These are phyloP conservation scores for Cabera pusaria DNA, from an alignment of 2,888 invertebrate genomes.

Conservation along the genomic window DNA sequence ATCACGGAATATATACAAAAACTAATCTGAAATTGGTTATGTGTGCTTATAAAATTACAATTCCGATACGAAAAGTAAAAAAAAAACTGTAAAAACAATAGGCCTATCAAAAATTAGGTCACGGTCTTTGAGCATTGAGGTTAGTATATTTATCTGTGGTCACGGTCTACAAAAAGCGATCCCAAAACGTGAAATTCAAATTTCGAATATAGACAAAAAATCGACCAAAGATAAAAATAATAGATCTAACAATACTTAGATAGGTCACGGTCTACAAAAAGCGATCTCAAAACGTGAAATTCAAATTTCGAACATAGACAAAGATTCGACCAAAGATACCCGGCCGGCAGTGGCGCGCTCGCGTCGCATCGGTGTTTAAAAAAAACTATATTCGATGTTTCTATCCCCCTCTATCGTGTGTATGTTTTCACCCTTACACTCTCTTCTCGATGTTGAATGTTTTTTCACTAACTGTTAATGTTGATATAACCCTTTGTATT, in stretches of 20 bases:
- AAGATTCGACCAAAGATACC: conserved; percentile 68
- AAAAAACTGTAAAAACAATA: too few species aligned
- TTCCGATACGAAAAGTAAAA: too few species aligned
- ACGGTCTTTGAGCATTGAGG: too few species aligned
- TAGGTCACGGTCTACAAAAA: too few species aligned
- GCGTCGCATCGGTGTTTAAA: conserved; percentile 79
- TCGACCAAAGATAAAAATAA: conserved; percentile 70
- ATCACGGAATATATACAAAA: too few species aligned
- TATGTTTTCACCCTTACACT: conserved; percentile 75
- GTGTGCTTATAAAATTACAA: too few species aligned
- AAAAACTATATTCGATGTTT: conserved; percentile 52
- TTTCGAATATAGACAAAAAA: conserved; percentile 4
- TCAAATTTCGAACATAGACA: conserved; percentile 5
- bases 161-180: too few species aligned
- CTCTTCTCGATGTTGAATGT: conserved; percentile 81
- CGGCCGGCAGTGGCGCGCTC: conserved; percentile 70
- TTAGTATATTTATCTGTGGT: too few species aligned
- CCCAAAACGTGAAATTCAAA: conserved; percentile 4
- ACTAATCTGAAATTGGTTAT: too few species aligned
- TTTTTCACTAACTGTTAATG: conserved; percentile 82
- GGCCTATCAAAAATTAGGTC: too few species aligned
- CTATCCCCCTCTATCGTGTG: conserved; percentile 68
- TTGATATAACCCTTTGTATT: conserved; percentile 57
- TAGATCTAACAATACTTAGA: too few species aligned
- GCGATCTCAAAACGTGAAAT: too few species aligned